Base-by-base conservation (phyloP, 2,113 vertebrate genomes). In the Apaloderma vittatum region DNA sequence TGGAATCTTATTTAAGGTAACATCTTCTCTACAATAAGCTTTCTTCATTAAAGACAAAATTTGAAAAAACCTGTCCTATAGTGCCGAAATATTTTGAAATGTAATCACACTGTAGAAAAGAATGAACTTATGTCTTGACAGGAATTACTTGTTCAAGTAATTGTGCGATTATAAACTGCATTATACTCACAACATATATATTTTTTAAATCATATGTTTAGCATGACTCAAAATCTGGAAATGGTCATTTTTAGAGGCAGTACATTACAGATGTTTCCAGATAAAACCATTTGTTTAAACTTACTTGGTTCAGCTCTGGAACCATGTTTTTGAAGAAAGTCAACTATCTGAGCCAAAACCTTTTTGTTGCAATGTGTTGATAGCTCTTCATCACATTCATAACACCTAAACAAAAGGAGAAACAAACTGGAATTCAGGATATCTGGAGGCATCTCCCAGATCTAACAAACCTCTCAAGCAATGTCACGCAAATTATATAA, bases 321-420 rank as follows among this genome's bases (percentile, higher is more conserved):
- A 86, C 99, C 98, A 95, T 99, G 99, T 96, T 99, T 99, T 96
- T 99, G 99, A 92, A 99, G 98, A 95, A 99, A 99, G 97, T 99
- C 99, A 96, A 99, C 98, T 76, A 99, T 99, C 96, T 99, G 99
- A 95, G 99, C 98, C 98, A 99, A 98, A 97, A 98, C 98, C 84
- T 99, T 99, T 98, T 99, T 99, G 98, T 99, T 99, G 97, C 99
- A 99, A 86, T 99, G 98, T 51, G 99, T 99, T 89, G 99, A 99
- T 92, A 99, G 98, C 93, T 99, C 99, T 98, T 99, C 99, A 88
- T 99, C 98, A 98, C 99, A 99, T 97, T 99, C 99, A 21, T 99
- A 99, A 98, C 99, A 99, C 99, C 99, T 99, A 94, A 96, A 97
- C 24, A 96, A 95, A 92, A 82, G 86, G 87, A 78, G 61, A 92